Conservation (phyloP, 2,113 vertebrate genomes). For the Mustelus asterias region DNA sequence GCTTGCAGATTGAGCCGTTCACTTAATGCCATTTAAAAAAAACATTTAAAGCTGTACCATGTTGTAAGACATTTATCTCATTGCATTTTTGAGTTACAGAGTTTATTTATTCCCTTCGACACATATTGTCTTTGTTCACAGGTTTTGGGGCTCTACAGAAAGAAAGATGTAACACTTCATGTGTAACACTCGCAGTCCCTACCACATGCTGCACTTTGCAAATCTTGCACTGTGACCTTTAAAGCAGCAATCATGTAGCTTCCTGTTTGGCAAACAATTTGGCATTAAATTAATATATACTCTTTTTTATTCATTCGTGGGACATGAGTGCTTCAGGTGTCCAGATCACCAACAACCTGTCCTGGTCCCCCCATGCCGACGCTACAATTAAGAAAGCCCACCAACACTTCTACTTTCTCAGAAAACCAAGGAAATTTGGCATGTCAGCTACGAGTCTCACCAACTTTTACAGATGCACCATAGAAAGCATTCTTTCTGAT, state of each 20-base stretch:
- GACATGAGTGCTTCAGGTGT: too few relatives aligned
- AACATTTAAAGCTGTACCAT: background rate
- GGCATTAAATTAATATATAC: background rate
- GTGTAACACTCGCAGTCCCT: background rate
- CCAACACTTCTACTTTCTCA: too few relatives aligned
- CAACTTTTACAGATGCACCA: too few relatives aligned
- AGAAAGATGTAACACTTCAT: background rate
- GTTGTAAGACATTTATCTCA: background rate
- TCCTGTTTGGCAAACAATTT: background rate
- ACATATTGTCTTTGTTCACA: background rate
- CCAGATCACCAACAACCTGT: too few relatives aligned
- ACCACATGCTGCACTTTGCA: background rate
- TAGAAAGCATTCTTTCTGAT: too few relatives aligned
- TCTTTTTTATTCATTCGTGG: too few relatives aligned
- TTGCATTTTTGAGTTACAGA: background rate
- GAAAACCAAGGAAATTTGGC: too few relatives aligned
- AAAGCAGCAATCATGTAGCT: background rate
- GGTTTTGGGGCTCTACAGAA: background rate
- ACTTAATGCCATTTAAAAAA: background rate
- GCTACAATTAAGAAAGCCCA: too few relatives aligned
- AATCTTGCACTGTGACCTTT: background rate
- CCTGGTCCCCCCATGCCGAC: too few relatives aligned
- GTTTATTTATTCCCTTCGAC: background rate
- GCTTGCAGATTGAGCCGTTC: too few relatives aligned
- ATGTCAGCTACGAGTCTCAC: too few relatives aligned